Evolutionary conservation across 2,113 vertebrate genomes (phyloP).

Genomic region (Leucopsar rothschildi): DNA sequence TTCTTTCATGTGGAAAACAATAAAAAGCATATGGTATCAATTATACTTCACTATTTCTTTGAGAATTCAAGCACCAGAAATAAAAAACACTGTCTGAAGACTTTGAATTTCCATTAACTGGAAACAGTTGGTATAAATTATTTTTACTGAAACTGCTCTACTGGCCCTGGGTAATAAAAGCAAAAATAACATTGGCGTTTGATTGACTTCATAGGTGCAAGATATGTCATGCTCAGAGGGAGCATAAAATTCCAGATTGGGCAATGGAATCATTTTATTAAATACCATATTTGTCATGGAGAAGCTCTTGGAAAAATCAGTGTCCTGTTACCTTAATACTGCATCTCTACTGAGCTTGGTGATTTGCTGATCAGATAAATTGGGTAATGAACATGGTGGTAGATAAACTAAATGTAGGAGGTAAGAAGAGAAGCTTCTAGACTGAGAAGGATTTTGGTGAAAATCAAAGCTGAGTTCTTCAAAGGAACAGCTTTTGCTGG

Average conservation of each 20-base stretch:
- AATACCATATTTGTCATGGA: neutral
- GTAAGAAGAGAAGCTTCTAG: neutral
- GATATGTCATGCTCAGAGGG: conserved; percentile 32
- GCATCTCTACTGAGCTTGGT: neutral
- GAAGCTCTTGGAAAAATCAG: neutral
- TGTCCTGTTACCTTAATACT: neutral
- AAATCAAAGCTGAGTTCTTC: neutral
- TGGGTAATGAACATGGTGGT: neutral
- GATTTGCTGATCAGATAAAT: neutral
- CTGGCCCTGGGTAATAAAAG: conserved; percentile 37
- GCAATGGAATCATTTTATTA: neutral
- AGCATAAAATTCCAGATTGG: neutral
- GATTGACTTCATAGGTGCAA: conserved; percentile 37
- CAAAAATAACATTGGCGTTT: conserved; percentile 28
- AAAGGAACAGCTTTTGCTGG: neutral
- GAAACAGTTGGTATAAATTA: conserved; percentile 64
- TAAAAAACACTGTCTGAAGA: conserved; percentile 32
- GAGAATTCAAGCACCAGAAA: conserved; percentile 28
- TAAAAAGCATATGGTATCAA: conserved; percentile 25
- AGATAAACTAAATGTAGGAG: neutral
- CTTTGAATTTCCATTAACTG: conserved; percentile 29
- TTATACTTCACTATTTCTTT: conserved; percentile 2
- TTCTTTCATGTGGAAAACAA: conserved; percentile 62
- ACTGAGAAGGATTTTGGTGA: neutral
- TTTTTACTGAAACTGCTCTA: conserved; percentile 42